phyloP scores from a whole-genome alignment of 2,797 vertebrate species.

The Muscicapa comitata region DNA sequence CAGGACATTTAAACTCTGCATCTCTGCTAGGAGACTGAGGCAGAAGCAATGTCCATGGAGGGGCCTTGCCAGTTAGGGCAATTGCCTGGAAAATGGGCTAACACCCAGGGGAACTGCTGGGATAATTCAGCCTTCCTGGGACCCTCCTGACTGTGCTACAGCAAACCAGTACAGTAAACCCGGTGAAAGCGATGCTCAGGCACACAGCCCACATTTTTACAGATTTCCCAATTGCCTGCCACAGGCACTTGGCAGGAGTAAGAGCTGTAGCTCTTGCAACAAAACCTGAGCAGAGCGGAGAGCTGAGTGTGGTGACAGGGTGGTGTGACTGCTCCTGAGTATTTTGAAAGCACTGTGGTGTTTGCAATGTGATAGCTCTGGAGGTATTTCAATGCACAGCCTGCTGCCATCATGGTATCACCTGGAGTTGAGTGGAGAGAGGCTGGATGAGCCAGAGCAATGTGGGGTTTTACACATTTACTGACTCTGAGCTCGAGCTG shows the following conservation, averaged over 20 bases:
- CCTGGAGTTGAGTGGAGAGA: neutral
- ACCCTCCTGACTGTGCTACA: neutral
- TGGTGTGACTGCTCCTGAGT: neutral
- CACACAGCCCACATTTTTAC: neutral
- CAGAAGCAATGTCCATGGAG: neutral
- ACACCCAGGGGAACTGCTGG: neutral
- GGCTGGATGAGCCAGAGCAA: neutral
- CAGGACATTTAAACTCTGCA: neutral
- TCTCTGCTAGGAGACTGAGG: neutral
- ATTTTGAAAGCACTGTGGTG: neutral
- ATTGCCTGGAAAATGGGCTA: neutral
- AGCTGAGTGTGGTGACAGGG: rapidly evolving
- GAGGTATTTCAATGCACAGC: neutral
- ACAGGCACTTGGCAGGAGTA: neutral
- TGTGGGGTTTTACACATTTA: rapidly evolving
- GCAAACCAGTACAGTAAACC: neutral
- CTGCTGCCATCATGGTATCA: neutral
- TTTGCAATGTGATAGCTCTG: neutral
- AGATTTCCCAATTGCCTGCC: neutral
- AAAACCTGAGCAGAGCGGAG: neutral
- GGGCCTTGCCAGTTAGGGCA: neutral
- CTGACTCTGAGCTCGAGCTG: neutral
- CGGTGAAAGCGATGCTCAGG: rapidly evolving
- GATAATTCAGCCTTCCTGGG: neutral
- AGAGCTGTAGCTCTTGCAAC: neutral